A percentile compares a stretch with the other conserved stretches of the same genome.
These are phyloP conservation scores for Pseudopodoces humilis DNA, from an alignment of 2,113 vertebrate species.

Conservation along the genomic window DNA sequence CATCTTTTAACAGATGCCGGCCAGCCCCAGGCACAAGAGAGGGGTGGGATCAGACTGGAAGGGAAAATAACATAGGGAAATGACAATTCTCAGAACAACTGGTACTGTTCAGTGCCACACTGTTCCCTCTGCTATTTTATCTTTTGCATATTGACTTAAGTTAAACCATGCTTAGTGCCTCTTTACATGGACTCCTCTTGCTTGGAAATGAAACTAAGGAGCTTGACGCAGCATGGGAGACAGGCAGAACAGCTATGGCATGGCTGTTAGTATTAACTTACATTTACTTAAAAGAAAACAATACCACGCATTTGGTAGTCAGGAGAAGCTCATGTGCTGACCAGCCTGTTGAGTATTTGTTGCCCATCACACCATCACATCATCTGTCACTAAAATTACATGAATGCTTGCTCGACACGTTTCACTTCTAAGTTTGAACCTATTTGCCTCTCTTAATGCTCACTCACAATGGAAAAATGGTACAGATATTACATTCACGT, in stretches of 20 bases:
- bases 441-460: not conserved
- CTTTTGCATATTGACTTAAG: not conserved
- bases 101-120: not conserved
- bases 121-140: not conserved
- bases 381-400: slow-evolving; percentile 35
- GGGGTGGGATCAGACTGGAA: not conserved
- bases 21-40: slow-evolving; percentile 14
- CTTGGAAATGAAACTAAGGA: not conserved
- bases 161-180: not conserved
- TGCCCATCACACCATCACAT: not conserved
- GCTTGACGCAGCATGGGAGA: not conserved
- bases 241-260: not conserved
- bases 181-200: not conserved
- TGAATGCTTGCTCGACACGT: not conserved
- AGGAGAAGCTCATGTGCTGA: slow-evolving; percentile 3
- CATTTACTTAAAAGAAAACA: slow-evolving; percentile 34
- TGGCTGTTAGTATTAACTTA: slow-evolving; percentile 41
- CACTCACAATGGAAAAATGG: not conserved
- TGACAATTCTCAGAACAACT: not conserved
- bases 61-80: not conserved
- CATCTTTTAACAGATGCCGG: slow-evolving; percentile 37
- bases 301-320: not conserved
- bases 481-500: not conserved
- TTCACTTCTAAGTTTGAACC: slow-evolving; percentile 36
- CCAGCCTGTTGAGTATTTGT: slow-evolving; percentile 36